Evolutionary conservation across 2,797 vertebrate species (phyloP), one percentile per base, ranked within the genome.

Genomic region (Falco peregrinus): DNA sequence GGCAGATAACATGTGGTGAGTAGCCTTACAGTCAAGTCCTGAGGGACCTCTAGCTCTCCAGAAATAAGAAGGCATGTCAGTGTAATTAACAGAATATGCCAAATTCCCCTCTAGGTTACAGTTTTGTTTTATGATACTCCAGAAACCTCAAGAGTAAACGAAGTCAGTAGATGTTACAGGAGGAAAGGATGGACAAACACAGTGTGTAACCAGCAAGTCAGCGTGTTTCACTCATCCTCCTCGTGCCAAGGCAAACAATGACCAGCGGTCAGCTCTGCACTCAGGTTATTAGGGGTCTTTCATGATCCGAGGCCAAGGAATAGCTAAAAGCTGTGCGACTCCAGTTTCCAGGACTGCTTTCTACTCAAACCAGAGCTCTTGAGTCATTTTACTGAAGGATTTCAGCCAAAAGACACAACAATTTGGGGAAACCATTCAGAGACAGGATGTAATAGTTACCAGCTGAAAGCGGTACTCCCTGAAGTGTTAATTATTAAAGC

Each of bases 11-110:
- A 3, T 1, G 39, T 2, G 17, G 56, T 1, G 61, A 67, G 25
- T 2, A 19, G 43, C 39, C 90, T 45, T 17, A 12, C 9, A 2
- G 79, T 11, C 37, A 16, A 15, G 63, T 5, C 37, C 67, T 39
- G 48, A 45, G 59, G 53, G 51, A 54, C 16, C 56, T 61, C n/a
- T 3, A 19, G n/a, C 37, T 68, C 45, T 47, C 19, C 10, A 24
- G 43, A 48, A 78, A 43, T 11, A 0, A 35, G 31, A 15, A 19
- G 20, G 43, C 47, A 16, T 0, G 1, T 4, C 33, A 10, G 18
- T 5, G 1, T 26, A 20, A 33, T 19, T 1, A 59, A 9, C 37
- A 4, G 47, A 21, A 26, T 0, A 6, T 0, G 15, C 29, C 65
- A 31, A 41, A 78, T 39, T 51, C 53, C 74, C 65, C 53, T 53